A percentile compares a stretch with the other conserved stretches of the same genome.
phyloP scores from a whole-genome alignment of 2,797 vertebrate genomes.

The Rhinichthys osculus region DNA sequence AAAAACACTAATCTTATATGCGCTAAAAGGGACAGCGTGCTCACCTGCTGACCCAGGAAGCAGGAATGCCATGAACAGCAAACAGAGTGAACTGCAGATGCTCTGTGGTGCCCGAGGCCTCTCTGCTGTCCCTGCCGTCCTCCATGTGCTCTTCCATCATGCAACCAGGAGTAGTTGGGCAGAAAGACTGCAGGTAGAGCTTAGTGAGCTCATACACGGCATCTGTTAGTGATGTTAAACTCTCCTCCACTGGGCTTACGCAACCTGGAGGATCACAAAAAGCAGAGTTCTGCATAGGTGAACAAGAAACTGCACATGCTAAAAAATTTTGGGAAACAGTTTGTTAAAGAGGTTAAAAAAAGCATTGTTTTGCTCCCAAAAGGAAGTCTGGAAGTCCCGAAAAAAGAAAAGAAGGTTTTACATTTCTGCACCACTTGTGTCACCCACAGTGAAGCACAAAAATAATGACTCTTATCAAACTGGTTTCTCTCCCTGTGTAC shows the following conservation, averaged over 20 bases:
- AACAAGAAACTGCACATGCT: neutral
- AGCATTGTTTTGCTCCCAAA: neutral
- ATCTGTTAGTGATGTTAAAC: slow-evolving; percentile 82
- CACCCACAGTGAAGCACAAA: neutral
- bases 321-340: neutral
- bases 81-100: slow-evolving; percentile 95
- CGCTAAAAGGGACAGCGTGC: slow-evolving; percentile 38
- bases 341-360: neutral
- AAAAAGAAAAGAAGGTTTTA: neutral
- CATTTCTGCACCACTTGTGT: neutral
- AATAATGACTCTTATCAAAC: neutral
- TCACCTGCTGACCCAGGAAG: slow-evolving; percentile 93
- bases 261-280: slow-evolving; percentile 71
- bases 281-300: neutral
- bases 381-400: neutral
- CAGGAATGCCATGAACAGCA: slow-evolving; percentile 90
- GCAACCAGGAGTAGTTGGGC: slow-evolving; percentile 62
- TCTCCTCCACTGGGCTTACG: slow-evolving; percentile 81
- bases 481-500: neutral
- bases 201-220: slow-evolving; percentile 87
- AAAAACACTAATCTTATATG: neutral
- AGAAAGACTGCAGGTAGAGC: slow-evolving; percentile 85
- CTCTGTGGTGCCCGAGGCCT: slow-evolving; percentile 89
- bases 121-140: slow-evolving; percentile 74
- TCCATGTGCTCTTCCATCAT: slow-evolving; percentile 56